Evolutionary conservation across 1,140 invertebrate species (phyloP), one percentile per base, ranked within the genome.

Genomic region (Eumeta japonica): DNA sequence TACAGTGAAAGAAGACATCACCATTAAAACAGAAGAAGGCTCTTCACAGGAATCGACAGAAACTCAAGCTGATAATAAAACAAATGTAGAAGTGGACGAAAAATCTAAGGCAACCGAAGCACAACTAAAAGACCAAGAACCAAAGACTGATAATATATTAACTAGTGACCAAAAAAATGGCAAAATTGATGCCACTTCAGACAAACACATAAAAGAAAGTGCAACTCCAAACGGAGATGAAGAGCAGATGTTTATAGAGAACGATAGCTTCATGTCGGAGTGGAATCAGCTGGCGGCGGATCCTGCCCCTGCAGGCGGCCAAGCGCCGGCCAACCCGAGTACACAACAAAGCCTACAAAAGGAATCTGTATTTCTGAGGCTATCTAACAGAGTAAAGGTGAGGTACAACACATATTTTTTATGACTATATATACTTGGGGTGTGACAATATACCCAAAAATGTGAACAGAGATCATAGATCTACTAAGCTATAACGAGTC

Each of bases 301-400:
- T 36, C 64, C 68, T 7, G 54, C 62, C 9, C 68, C 66, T 1
- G 35, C 62, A 1, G 65, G 62, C 2, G 34, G 43, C 15, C 53
- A 52, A 2, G 31, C 57, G 1, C 35, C 56, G 1, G 50, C 51
- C 4, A 78, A 77, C 11, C 79, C 62, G 18, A 64, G 80, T 32
- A 82, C 82, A 55, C 75, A 65, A 3, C 63, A 66, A 31, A 45
- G 51, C 3, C 60, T 14, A 11, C 86, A 87, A 47, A 92, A 94
- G 46, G 10, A 45, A 48, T 16, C 42, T 2, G 90, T 98, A 14
- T 97, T 98, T 64, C 82, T 97, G 50, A 81, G 94, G 46, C 76
- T 99, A 15, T 93, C 90, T 19, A 98, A 98, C 75, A 85, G 94
- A 55, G 94, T 99, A 16, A 96, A 96, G 82, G 88, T 90, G 60